Percentiles rank a stretch among this genome's conserved stretches.
phyloP scores from a whole-genome alignment of 92 coral and sea anemone genomes.

The Epizoanthus rinbou region DNA sequence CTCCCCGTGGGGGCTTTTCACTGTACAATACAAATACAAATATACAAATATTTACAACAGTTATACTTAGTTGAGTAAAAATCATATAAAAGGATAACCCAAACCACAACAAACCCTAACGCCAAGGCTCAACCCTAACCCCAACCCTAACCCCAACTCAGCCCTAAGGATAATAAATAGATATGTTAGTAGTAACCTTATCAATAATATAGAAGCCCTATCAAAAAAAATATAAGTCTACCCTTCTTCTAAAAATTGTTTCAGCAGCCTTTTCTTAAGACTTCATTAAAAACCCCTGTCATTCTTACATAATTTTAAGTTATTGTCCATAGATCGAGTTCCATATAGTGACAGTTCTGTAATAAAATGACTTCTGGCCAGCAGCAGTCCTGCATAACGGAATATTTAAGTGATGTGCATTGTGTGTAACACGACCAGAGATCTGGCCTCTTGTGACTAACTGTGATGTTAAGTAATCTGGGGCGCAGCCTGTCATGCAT shows the following conservation, averaged over 20 bases:
- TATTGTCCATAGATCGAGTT: background rate
- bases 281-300: background rate
- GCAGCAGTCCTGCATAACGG: slow-evolving; percentile 14
- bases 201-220: too few species aligned
- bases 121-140: too few species aligned
- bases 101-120: too few species aligned
- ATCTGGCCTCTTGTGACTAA: background rate
- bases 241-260: slow-evolving; percentile 12
- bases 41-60: too few species aligned
- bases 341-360: slow-evolving; percentile 2
- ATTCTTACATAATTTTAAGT: background rate
- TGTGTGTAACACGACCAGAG: background rate
- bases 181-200: too few species aligned
- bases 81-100: too few species aligned
- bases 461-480: slow-evolving; percentile 3
- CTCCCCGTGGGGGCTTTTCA: too few species aligned
- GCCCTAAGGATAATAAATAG: too few species aligned
- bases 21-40: too few species aligned
- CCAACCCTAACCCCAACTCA: too few species aligned
- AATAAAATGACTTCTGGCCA: background rate
- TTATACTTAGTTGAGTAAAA: too few species aligned
- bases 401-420: background rate
- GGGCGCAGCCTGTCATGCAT: slow-evolving; percentile 9
- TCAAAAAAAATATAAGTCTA: background rate
- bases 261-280: slow-evolving; percentile 6